Evolutionary conservation across 2,113 vertebrate genomes (phyloP), one percentile per base, ranked within the genome.

Genomic region (Pyxicephalus adspersus): DNA sequence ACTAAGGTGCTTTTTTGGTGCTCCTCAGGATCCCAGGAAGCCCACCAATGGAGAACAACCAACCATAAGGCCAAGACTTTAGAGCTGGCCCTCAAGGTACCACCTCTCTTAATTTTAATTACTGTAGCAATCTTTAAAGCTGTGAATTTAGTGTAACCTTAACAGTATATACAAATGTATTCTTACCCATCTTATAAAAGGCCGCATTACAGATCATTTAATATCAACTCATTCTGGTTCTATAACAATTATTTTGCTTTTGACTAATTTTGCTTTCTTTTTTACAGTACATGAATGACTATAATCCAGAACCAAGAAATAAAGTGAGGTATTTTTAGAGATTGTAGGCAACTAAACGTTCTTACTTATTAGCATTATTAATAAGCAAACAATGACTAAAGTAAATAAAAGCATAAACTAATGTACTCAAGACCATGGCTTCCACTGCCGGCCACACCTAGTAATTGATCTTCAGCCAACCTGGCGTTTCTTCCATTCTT

Each of bases 381-480:
- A 70, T 68, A 68, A 68, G 51, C 28, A 68, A 68, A 60, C 54
- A 68, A n/a, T 20, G 64, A 58, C 64, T 68, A 45, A 64, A 60
- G 31, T 52, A 45, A 64, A 79, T 66, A 20, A 77, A 77, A 77
- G n/a, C 29, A 57, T 77, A 52, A 57, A 16, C 52, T 4, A 45
- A 17, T 50, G 77, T 79, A 38, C 65, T 79, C 54, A 79, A 38
- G 50, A 79, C 17, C 29, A 60, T 19, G 28, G 60, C 77, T 60
- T 70, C 68, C 31, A 38, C 61, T 66, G 52, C 76, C 64, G 17
- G n/a, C 65, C 64, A 60, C 77, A 79, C 77, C 29, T 68, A 58
- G 28, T 38, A 61, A 52, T 31, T 71, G 38, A 80, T 45, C 38
- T 8, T 15, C 20, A 18, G 67, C 78, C 55, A 72, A 61, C 18